Percentiles rank a stretch among this genome's conserved stretches.
Evolutionary conservation across 2,888 invertebrate genomes (phyloP).

Genomic region (Philhelius pedissequus): DNA sequence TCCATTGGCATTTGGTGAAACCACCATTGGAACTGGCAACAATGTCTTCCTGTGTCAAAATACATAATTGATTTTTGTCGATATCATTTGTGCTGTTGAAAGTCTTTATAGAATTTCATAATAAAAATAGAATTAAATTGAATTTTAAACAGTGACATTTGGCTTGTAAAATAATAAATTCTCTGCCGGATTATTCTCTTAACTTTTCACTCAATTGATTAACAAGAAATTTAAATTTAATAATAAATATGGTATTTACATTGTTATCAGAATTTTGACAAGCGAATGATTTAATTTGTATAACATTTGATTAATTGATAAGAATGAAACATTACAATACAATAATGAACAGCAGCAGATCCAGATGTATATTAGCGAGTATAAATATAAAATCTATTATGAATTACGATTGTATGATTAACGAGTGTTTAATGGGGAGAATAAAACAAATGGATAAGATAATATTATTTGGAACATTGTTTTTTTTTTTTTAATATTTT

Average conservation of each 20-base stretch:
- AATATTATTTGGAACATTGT: too few relatives aligned
- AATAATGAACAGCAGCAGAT: not conserved
- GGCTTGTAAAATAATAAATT: not conserved
- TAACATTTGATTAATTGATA: not conserved
- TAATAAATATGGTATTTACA: not conserved
- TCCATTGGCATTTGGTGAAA: not conserved
- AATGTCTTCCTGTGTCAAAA: constrained; percentile 21
- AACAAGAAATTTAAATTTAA: not conserved
- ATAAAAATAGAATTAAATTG: not conserved
- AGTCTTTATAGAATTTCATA: not conserved
- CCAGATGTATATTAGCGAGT: too few relatives aligned
- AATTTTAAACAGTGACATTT: not conserved
- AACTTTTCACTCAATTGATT: not conserved
- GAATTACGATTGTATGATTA: not conserved
- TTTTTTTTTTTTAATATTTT: too few relatives aligned
- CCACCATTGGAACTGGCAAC: not conserved
- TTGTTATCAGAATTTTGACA: not conserved
- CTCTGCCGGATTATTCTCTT: not conserved
- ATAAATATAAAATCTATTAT: too few relatives aligned
- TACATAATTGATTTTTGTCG: not conserved
- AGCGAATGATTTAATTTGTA: not conserved
- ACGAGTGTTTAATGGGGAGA: too few relatives aligned
- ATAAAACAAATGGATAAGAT: too few relatives aligned
- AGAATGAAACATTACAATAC: not conserved
- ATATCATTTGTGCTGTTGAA: not conserved